Evolutionary conservation across 2,113 vertebrate species (phyloP), one percentile per base, ranked within the genome.

Genomic region (Oryzias melastigma): DNA sequence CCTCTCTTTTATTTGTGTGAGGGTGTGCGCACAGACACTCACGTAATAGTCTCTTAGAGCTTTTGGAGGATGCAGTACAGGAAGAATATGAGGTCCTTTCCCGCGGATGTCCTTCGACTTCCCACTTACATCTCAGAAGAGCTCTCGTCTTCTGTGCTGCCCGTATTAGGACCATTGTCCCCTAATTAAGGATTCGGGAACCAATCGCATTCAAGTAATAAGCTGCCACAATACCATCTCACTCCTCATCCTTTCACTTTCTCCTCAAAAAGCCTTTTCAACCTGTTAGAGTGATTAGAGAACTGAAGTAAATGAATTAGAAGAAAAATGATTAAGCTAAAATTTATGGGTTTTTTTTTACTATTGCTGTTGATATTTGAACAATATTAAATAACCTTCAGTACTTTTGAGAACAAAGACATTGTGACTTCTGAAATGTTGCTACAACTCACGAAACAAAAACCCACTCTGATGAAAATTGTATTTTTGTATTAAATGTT

Each of bases 141-240:
- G 86, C 84, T 82, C 84, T 88, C 77, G 58, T 69, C 68, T 41
- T 74, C 78, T 18, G 46, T 56, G 29, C 71, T 80, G 81, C 60
- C 80, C 65, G 78, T 82, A 76, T 85, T 78, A 71, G 75, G 73
- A 73, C 77, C 82, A 86, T 88, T 87, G 85, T 85, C 75, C 72
- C 35, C 79, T 89, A 90, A 90, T 91, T 90, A 90, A 81, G 56
- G 74, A 84, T 85, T 80, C 75, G 60, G 77, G 78, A 81, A 68
- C 68, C 40, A 50, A 72, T 78, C 79, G 77, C 77, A 71, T 87
- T 89, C 83, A 88, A 87, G 87, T 87, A 87, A 82, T 60, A 52
- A 57, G 65, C 58, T 51, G 73, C 61, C 65, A 85, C 81, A 87
- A 80, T 76, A 77, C 79, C 83, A 84, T 68, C 77, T 79, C 53